Percentiles rank a stretch among this genome's conserved stretches.
phyloP scores from a whole-genome alignment of 1,140 invertebrate species.

The Bemisia tabaci region DNA sequence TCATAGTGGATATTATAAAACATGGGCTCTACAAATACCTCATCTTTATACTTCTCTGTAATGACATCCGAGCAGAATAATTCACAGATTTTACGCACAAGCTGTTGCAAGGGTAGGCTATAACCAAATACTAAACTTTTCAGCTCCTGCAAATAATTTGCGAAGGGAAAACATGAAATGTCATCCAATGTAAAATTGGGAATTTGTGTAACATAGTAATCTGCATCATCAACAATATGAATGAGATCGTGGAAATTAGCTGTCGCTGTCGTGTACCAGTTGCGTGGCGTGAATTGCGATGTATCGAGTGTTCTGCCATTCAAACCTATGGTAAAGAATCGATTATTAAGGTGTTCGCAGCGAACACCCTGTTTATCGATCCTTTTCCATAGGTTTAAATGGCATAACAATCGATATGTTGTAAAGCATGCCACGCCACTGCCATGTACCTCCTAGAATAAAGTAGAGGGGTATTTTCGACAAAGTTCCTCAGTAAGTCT shows the following conservation, averaged over 20 bases:
- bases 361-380: too few species aligned
- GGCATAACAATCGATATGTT: too few species aligned
- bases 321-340: too few species aligned
- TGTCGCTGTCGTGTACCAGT: too few species aligned
- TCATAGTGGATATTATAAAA: background rate
- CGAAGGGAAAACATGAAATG: constrained; percentile 30
- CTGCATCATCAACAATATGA: constrained; percentile 31
- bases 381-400: too few species aligned
- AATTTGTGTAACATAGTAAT: constrained; percentile 28
- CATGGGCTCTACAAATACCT: background rate
- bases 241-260: constrained; percentile 23
- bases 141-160: constrained; percentile 29
- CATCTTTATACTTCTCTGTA: background rate
- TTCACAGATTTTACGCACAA: constrained; percentile 19
- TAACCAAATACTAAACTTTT: constrained; percentile 23
- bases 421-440: too few species aligned
- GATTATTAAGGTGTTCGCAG: too few species aligned
- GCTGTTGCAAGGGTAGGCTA: constrained; percentile 23
- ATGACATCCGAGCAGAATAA: background rate
- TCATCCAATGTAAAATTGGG: constrained; percentile 19
- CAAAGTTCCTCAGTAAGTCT: constrained; percentile 12
- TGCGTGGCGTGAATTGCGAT: too few species aligned
- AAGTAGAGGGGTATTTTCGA: background rate
- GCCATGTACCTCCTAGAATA: constrained; percentile 17
- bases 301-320: too few species aligned